Evolutionary conservation across 2,888 invertebrate genomes (phyloP).

Genomic region (Carcina quercana): DNA sequence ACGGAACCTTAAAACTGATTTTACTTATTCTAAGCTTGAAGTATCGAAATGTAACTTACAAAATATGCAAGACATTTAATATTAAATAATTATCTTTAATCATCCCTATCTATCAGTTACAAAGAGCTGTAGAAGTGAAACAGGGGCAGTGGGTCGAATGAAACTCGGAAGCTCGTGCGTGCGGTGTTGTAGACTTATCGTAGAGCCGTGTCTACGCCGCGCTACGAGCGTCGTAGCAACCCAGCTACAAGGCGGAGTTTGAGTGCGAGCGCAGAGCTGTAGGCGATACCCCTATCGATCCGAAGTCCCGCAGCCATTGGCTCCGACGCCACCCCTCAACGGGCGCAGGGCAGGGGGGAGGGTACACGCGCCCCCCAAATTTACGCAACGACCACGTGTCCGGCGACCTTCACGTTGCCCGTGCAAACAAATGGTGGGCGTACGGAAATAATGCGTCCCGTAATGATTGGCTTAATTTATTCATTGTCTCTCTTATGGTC

Average conservation of each 20-base stretch:
- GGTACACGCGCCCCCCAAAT: slow-evolving; percentile 26
- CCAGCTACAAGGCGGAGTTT: slow-evolving; percentile 22
- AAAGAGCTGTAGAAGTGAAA: not conserved
- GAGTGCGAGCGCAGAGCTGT: slow-evolving; percentile 15
- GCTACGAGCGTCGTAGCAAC: slow-evolving; percentile 19
- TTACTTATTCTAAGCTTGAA: too few species aligned
- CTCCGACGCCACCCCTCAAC: slow-evolving; percentile 18
- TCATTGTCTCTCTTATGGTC: too few species aligned
- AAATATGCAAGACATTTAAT: too few species aligned
- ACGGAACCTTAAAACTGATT: too few species aligned
- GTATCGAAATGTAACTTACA: too few species aligned
- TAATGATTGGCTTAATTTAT: too few species aligned
- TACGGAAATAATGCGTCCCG: too few species aligned
- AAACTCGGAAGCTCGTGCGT: not conserved
- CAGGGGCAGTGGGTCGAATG: not conserved
- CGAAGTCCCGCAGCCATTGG: slow-evolving; percentile 30
- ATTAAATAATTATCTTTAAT: too few species aligned
- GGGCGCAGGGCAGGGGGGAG: slow-evolving; percentile 22
- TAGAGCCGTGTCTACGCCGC: slow-evolving; percentile 1
- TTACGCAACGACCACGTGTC: slow-evolving; percentile 46
- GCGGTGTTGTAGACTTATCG: not conserved
- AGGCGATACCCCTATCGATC: slow-evolving; percentile 27
- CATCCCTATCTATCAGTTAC: not conserved
- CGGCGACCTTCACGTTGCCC: slow-evolving; percentile 41
- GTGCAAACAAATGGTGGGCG: slow-evolving; percentile 27